These are phyloP conservation scores for Esperia sulphurella DNA, from an alignment of 2,888 invertebrate genomes.

Conservation along the genomic window DNA sequence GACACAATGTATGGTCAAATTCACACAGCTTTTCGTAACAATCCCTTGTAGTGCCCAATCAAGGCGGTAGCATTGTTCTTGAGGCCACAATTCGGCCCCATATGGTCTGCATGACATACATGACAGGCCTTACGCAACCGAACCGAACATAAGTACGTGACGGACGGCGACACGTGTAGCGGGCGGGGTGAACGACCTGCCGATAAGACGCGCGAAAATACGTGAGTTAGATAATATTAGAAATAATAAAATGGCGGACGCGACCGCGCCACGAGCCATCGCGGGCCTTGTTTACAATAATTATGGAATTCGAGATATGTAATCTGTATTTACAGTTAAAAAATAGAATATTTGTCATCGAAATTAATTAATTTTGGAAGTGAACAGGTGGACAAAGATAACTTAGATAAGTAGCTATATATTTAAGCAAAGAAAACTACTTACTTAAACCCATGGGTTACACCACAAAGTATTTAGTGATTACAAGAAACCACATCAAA, in stretches of 20 bases:
- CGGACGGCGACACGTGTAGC: constrained; percentile 27
- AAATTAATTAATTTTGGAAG: no score
- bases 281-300: constrained; percentile 5
- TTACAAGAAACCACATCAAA: no score
- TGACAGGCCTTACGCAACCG: constrained; percentile 9
- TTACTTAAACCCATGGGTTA: no score
- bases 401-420: no score
- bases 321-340: no score
- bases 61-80: constrained; percentile 9
- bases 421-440: no score
- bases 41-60: constrained; percentile 4
- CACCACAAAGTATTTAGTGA: no score
- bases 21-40: constrained; percentile 8
- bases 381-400: no score
- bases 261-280: constrained; percentile 23
- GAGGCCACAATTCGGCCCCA: background rate
- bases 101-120: constrained; percentile 6
- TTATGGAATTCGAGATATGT: background rate
- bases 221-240: constrained; percentile 71
- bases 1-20: constrained; percentile 1
- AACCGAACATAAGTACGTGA: constrained; percentile 18
- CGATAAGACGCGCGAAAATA: constrained; percentile 66
- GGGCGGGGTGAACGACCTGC: constrained; percentile 50
- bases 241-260: constrained; percentile 56
- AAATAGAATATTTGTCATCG: no score